Conservation (phyloP, 2,113 vertebrate genomes). For the Callospermophilus lateralis region DNA sequence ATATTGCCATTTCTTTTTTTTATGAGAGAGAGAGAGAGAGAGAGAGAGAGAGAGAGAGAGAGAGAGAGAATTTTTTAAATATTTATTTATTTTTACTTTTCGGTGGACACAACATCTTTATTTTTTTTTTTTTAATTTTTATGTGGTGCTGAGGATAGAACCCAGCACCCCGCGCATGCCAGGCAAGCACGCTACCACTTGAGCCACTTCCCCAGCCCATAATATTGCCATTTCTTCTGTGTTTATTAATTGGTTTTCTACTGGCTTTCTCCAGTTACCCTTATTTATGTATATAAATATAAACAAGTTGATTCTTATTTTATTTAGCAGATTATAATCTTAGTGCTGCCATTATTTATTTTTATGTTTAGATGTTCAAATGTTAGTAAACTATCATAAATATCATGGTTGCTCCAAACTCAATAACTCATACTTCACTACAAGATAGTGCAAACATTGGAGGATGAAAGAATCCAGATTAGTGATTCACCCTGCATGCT, state of each 20-base stretch:
- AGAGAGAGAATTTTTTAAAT: too few species aligned
- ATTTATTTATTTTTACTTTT: too few species aligned
- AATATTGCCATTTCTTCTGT: not conserved
- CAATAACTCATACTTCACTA: not conserved
- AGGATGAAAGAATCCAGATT: not conserved
- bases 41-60: too few species aligned
- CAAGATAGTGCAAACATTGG: not conserved
- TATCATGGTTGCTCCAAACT: not conserved
- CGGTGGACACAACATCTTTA: too few species aligned
- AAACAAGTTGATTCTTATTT: not conserved
- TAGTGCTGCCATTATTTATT: not conserved
- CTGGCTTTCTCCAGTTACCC: not conserved
- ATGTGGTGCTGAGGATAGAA: too few species aligned
- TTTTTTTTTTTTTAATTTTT: too few species aligned
- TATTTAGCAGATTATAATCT: not conserved
- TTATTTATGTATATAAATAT: not conserved
- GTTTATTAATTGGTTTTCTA: not conserved
- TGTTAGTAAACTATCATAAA: not conserved
- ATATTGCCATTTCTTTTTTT: not conserved
- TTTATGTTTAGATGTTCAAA: not conserved
- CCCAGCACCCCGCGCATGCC: too few species aligned
- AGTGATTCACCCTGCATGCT: not conserved
- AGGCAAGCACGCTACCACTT: accelerated
- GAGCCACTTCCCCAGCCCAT: not conserved
- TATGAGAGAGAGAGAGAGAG: too few species aligned